Evolutionary conservation across 2,888 invertebrate species (phyloP).

Genomic region (Luperina testacea): DNA sequence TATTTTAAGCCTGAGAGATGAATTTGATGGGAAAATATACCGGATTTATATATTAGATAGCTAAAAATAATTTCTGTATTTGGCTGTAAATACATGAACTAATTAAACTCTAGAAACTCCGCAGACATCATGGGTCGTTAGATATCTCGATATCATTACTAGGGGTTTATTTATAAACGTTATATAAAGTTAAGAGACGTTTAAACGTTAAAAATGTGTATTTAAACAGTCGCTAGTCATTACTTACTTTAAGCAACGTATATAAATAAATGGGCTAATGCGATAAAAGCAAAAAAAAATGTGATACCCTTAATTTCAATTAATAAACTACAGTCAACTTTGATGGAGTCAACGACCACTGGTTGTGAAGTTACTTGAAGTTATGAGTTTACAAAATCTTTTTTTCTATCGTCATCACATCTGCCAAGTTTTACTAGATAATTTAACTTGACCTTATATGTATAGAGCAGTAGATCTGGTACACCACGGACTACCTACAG

Average conservation of each 20-base stretch:
- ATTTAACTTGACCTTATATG: neutral
- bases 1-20: slow-evolving; percentile 24
- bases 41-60: slow-evolving; percentile 6
- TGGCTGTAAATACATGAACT: neutral
- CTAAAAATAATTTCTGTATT: neutral
- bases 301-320: neutral
- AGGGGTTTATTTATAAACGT: neutral
- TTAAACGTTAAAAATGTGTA: neutral
- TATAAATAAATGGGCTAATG: neutral
- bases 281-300: neutral
- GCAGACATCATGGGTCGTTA: neutral
- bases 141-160: no score
- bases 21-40: neutral
- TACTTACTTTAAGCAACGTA: neutral
- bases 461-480: no score
- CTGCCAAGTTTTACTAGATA: neutral
- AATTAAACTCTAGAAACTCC: neutral
- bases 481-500: no score
- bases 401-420: neutral
- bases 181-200: neutral
- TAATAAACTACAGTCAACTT: neutral
- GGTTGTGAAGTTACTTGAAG: neutral
- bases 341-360: neutral
- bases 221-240: neutral
- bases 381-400: neutral